Conservation (phyloP, 1,140 invertebrate species). For the Pissodes strobi region DNA sequence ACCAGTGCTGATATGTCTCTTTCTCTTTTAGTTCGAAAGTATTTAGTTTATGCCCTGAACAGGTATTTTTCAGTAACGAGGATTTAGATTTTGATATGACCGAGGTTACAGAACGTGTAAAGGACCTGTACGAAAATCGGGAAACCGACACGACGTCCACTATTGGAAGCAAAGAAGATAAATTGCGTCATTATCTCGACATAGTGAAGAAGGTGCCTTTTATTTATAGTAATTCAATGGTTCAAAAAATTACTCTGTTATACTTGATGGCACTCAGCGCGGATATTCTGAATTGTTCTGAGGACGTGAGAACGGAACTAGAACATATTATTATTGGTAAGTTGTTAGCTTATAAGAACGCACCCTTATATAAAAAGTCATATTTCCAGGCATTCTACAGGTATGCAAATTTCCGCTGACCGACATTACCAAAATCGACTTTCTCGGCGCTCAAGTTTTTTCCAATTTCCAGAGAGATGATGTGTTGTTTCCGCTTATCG, state of each 20-base stretch:
- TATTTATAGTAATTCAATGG: slow-evolving; percentile 29
- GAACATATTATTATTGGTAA: slow-evolving; percentile 42
- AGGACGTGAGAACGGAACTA: slow-evolving; percentile 7
- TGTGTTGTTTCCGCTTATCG: slow-evolving; percentile 29
- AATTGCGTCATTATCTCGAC: slow-evolving; percentile 29
- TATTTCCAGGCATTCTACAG: slow-evolving; percentile 32
- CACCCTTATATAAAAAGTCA: neutral
- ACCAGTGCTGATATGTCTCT: too few relatives aligned
- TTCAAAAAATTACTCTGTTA: slow-evolving; percentile 38
- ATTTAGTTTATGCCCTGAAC: slow-evolving; percentile 18
- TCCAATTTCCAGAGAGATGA: slow-evolving; percentile 30
- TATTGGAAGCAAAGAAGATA: slow-evolving; percentile 29
- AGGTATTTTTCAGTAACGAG: slow-evolving; percentile 22
- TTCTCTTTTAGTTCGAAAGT: slow-evolving; percentile 27
- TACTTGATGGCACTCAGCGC: slow-evolving; percentile 39
- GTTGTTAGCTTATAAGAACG: neutral
- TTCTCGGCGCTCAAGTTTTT: slow-evolving; percentile 27
- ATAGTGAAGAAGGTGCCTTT: slow-evolving; percentile 36
- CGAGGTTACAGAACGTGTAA: slow-evolving; percentile 6
- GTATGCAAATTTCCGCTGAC: slow-evolving; percentile 26
- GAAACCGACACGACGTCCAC: neutral
- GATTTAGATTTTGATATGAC: neutral
- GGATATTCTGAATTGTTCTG: slow-evolving; percentile 33
- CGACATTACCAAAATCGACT: slow-evolving; percentile 27
- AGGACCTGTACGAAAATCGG: neutral